Evolutionary conservation across 1,140 invertebrate genomes (phyloP), one percentile per base, ranked within the genome.

Genomic region (Calosoma granatense): DNA sequence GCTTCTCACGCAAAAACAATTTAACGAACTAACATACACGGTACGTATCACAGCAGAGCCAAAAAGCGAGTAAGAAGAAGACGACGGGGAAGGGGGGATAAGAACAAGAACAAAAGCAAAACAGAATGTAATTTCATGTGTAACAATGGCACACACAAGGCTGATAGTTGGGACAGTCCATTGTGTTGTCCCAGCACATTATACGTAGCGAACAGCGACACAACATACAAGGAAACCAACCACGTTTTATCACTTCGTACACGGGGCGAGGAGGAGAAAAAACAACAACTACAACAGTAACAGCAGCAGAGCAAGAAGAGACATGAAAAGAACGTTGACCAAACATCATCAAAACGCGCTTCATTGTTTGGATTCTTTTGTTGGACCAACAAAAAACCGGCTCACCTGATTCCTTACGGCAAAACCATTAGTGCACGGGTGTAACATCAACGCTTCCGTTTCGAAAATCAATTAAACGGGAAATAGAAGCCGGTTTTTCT

Each of bases 61-160:
- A n/a, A n/a, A n/a, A n/a, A n/a, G n/a, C n/a, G n/a, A n/a, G n/a
- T n/a, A n/a, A n/a, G n/a, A n/a, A n/a, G n/a, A n/a, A n/a, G n/a
- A n/a, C n/a, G n/a, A n/a, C n/a, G n/a, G n/a, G n/a, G n/a, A n/a
- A n/a, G n/a, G n/a, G n/a, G n/a, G n/a, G n/a, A n/a, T n/a, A n/a
- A n/a, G n/a, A n/a, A n/a, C 41, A 47, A 47, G 15, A 47, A 17
- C 41, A 47, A 47, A 47, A 17, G 41, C 41, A 47, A 47, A 47
- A 47, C 41, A 47, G 41, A 47, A 47, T 47, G 41, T 47, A 47
- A 47, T 47, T 47, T 47, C 41, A 47, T 47, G 41, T 47, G 41
- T 47, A 47, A 47, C 41, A 47, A 47, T 47, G 17, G 41, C 41
- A 47, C 41, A 12, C 41, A 47, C 17, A 47, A n/a, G 41, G 3